A percentile compares a stretch with the other conserved stretches of the same genome.
These are phyloP conservation scores for Heliconius cydno DNA, from an alignment of 2,888 invertebrate genomes.

Conservation along the genomic window DNA sequence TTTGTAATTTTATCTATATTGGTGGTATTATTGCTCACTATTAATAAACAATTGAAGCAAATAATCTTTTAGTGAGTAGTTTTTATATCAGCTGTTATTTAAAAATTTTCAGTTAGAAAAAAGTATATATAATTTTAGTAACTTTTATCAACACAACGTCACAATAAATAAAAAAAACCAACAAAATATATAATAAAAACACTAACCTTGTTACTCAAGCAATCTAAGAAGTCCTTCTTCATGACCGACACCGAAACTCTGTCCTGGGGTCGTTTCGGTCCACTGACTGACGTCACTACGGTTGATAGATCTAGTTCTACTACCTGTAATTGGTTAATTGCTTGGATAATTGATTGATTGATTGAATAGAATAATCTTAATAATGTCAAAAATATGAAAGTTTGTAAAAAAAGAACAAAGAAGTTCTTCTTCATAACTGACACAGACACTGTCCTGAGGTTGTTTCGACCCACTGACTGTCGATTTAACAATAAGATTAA, in stretches of 20 bases:
- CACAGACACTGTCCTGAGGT: slow-evolving; percentile 98
- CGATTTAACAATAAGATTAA: not conserved
- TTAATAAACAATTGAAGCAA: too few species aligned
- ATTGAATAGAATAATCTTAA: too few species aligned
- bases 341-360: not conserved
- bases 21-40: too few species aligned
- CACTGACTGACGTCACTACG: slow-evolving; percentile 97
- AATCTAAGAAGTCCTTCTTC: slow-evolving; percentile 93
- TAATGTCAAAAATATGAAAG: not conserved
- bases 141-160: too few species aligned
- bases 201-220: slow-evolving; percentile 93
- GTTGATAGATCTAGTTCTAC: slow-evolving; percentile 93
- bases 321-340: slow-evolving; percentile 72
- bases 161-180: too few species aligned
- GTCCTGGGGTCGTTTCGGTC: slow-evolving; percentile 98
- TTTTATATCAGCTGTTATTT: too few species aligned
- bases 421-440: too few species aligned
- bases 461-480: slow-evolving; percentile 98
- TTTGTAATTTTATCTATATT: too few species aligned
- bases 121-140: too few species aligned
- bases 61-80: too few species aligned
- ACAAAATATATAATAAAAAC: not conserved
- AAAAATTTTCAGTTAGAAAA: too few species aligned
- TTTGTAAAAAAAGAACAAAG: slow-evolving; percentile 86
- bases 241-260: slow-evolving; percentile 94